phyloP scores from a whole-genome alignment of 2,888 invertebrate genomes.

The Rhagium mordax region DNA sequence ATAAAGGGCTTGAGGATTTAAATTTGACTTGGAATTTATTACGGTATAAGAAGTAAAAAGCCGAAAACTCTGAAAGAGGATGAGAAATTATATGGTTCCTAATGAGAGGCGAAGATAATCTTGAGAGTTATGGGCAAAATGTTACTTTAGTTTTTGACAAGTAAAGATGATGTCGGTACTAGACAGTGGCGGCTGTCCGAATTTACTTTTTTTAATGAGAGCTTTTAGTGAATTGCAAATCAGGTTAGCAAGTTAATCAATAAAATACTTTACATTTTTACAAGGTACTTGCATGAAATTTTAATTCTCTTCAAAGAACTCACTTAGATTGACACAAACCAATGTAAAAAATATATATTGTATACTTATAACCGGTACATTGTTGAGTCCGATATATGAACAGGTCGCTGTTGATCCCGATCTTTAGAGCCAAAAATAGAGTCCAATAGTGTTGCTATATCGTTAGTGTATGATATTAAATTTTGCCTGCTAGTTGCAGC shows the following conservation, averaged over 20 bases:
- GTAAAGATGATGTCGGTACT: neutral
- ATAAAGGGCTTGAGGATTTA: slow-evolving; percentile 25
- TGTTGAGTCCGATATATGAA: too few relatives aligned
- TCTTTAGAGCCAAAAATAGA: too few relatives aligned
- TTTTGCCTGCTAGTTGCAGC: too few relatives aligned
- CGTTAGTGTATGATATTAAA: too few relatives aligned
- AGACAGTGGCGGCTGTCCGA: neutral
- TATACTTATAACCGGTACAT: too few relatives aligned
- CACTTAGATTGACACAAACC: too few relatives aligned
- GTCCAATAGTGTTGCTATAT: too few relatives aligned
- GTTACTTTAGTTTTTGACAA: neutral
- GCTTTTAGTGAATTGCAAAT: neutral
- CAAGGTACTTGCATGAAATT: too few relatives aligned
- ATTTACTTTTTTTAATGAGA: neutral
- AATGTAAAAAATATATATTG: too few relatives aligned
- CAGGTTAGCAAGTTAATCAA: neutral
- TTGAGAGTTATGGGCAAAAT: neutral
- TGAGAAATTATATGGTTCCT: neutral
- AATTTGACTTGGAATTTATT: slow-evolving; percentile 24
- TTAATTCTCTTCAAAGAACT: too few relatives aligned
- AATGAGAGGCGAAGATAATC: neutral
- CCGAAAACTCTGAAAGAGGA: neutral
- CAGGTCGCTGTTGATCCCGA: too few relatives aligned
- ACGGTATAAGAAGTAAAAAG: neutral
- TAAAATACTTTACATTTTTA: too few relatives aligned